phyloP scores from a whole-genome alignment of 2,113 vertebrate species.

The Monopterus albus region DNA sequence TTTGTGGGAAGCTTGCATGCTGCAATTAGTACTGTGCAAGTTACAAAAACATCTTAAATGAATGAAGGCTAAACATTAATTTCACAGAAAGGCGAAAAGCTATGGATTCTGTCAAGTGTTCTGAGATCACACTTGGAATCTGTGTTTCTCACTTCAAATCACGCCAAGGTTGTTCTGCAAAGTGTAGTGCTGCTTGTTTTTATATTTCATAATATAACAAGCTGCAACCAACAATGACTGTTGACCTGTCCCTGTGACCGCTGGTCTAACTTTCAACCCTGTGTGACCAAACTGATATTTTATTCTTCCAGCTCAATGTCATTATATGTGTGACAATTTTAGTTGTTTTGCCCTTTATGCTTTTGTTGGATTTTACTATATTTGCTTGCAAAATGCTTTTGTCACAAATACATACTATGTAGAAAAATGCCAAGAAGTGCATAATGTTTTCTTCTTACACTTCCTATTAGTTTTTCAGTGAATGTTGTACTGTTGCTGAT shows the following conservation, averaged over 20 bases:
- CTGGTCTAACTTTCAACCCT: constrained; percentile 28
- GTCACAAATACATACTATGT: not conserved
- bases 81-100: constrained; percentile 65
- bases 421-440: not conserved
- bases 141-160: constrained; percentile 21
- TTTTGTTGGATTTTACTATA: constrained; percentile 19
- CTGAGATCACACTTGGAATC: constrained; percentile 40
- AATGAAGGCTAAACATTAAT: constrained; percentile 31
- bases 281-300: constrained; percentile 17
- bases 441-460: not conserved
- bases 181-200: constrained; percentile 9
- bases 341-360: constrained; percentile 19
- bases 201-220: no score
- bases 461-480: constrained; percentile 3
- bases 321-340: constrained; percentile 6
- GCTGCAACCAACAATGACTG: constrained; percentile 43
- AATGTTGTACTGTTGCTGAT: not conserved
- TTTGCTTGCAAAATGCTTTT: not conserved
- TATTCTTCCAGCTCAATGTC: constrained; percentile 12
- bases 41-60: constrained; percentile 21
- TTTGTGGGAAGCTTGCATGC: constrained; percentile 54
- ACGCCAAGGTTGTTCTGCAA: constrained; percentile 5
- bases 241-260: constrained; percentile 52
- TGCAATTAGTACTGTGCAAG: constrained; percentile 42
- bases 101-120: constrained; percentile 53